Conservation (phyloP, 2,113 vertebrate species). For the Tychaedon coryphoeus region DNA sequence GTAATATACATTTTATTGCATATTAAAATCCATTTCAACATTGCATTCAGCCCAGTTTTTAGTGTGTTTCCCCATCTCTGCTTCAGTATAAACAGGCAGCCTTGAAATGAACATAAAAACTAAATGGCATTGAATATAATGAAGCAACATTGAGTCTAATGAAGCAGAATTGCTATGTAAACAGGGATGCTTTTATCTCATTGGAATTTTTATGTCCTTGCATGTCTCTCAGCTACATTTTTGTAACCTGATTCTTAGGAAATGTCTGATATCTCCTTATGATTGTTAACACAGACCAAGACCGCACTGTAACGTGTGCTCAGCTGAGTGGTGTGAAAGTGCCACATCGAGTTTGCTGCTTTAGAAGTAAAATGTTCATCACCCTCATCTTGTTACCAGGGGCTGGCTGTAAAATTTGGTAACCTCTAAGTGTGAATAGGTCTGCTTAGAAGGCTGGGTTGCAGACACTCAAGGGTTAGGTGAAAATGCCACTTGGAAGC, state of each 20-base stretch:
- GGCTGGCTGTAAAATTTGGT: not conserved
- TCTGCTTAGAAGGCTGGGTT: not conserved
- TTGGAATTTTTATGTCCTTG: slow-evolving; percentile 79
- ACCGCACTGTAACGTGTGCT: not conserved
- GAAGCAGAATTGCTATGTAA: slow-evolving; percentile 70
- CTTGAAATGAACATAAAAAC: slow-evolving; percentile 77
- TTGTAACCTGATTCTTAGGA: slow-evolving; percentile 65
- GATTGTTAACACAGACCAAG: slow-evolving; percentile 46
- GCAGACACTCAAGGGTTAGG: not conserved
- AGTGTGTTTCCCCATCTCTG: slow-evolving; percentile 27
- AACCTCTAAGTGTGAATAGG: not conserved
- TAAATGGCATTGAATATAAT: slow-evolving; percentile 78
- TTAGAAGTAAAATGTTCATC: not conserved
- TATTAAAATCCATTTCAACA: not conserved
- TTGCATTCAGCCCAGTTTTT: slow-evolving; percentile 47
- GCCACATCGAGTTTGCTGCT: not conserved
- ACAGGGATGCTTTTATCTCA: slow-evolving; percentile 72
- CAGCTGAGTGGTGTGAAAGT: not conserved
- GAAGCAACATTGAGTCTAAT: slow-evolving; percentile 73
- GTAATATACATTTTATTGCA: not conserved
- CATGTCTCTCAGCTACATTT: slow-evolving; percentile 61
- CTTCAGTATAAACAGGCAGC: slow-evolving; percentile 72
- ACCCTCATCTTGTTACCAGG: not conserved
- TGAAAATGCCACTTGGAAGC: not conserved
- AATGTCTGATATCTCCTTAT: slow-evolving; percentile 38